Base-by-base conservation (phyloP, 2,888 invertebrate species). In the Phrixothrix hirtus region DNA sequence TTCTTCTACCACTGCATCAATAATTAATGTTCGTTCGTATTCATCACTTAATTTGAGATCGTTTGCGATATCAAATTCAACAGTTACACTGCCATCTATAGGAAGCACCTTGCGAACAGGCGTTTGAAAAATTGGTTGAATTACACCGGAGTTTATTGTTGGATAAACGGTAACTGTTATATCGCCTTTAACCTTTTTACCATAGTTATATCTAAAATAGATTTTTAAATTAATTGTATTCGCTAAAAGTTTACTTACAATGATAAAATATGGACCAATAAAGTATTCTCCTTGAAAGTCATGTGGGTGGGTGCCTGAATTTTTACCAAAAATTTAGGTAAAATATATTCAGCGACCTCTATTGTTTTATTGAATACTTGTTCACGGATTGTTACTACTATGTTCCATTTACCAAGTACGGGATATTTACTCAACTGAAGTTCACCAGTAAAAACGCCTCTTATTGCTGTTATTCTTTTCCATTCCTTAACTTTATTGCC, bases 321-420 rank as follows among this genome's bases (percentile, higher is more conserved):
- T 17, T 83, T 83, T 51, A 97, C 90, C 69, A 95, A 87, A 75
- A 95, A 98, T 71, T 95, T 95, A 0, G 98, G 98, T 60, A 94
- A 77, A 45, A 97, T 89, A 66, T 94, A 95, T 75, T 94, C 92
- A 4, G 93, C 92, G 3, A 96, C 91, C 70, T 89, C 83, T 57
- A 93, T 83, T 6, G 81, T 81, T 68, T 89, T 88, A 48, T 84
- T 81, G 69, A 70, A 76, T 1, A 63, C 69, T 61, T 76, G 76
- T 55, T 82, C 85, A 36, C 81, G 81, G 4, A 85, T 78, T 11
- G 75, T 78, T 0, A 85, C 85, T 56, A 86, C 84, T 60, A 95
- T 87, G 47, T 84, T 88, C 95, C 95, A 96, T 69, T 87, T 83
- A 15, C 95, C 95, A 13, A 94, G 78, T 11, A 92, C 89, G 0